Conservation (phyloP, 64 coral and sea anemone species). For the Montipora sp. region DNA sequence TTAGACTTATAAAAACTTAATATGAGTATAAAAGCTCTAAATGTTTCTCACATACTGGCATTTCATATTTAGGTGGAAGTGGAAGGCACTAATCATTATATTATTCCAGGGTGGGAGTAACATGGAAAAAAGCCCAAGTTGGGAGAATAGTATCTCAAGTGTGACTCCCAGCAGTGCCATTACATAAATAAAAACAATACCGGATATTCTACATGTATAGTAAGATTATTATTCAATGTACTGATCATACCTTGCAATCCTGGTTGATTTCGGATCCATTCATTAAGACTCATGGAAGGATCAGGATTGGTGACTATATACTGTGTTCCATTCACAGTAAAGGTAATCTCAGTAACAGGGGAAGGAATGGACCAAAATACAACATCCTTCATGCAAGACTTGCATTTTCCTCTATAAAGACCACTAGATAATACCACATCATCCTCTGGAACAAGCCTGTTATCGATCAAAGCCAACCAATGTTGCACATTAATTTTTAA, state of each 20-base stretch:
- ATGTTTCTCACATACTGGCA: no score
- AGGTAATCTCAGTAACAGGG: slow-evolving; percentile 60
- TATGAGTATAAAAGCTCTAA: no score
- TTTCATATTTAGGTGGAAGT: no score
- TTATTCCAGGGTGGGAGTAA: neutral
- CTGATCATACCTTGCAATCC: slow-evolving; percentile 58
- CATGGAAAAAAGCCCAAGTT: no score
- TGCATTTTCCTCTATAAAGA: slow-evolving; percentile 58
- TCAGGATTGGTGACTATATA: slow-evolving; percentile 71
- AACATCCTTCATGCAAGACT: slow-evolving; percentile 22
- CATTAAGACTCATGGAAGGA: slow-evolving; percentile 72
- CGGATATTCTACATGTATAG: no score
- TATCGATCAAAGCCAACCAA: neutral
- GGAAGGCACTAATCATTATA: no score
- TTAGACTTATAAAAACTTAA: no score
- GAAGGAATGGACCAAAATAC: slow-evolving; percentile 57
- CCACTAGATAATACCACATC: slow-evolving; percentile 55
- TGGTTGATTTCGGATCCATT: slow-evolving; percentile 81
- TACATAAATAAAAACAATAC: no score
- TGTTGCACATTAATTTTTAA: neutral
- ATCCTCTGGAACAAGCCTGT: slow-evolving; percentile 65
- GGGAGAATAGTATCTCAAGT: no score
- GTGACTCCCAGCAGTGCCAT: no score
- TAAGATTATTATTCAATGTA: no score
- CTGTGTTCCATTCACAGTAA: slow-evolving; percentile 64